Conservation (phyloP, 1,140 invertebrate species). For the Melipona quadrifasciata region DNA sequence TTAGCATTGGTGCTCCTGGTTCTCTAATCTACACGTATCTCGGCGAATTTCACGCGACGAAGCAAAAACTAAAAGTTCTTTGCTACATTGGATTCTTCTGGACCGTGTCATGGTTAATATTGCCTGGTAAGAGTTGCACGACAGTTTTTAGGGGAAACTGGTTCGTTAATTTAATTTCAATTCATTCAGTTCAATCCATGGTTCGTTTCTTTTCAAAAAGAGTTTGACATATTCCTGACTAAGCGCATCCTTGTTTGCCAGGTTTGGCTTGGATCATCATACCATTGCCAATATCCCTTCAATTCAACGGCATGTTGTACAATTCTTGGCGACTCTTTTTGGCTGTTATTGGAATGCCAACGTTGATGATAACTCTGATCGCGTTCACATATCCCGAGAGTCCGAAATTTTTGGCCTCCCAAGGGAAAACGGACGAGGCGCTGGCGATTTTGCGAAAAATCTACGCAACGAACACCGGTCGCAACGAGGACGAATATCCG, state of each 20-base stretch:
- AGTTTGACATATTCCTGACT: too few species aligned
- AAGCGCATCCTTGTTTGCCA: conserved; percentile 67
- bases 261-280: conserved; percentile 85
- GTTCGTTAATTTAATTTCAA: too few species aligned
- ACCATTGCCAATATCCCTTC: conserved; percentile 81
- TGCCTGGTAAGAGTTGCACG: conserved; percentile 80
- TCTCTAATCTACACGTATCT: conserved; percentile 85
- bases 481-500: conserved; percentile 74
- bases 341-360: conserved; percentile 82
- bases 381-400: conserved; percentile 86
- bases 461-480: conserved; percentile 84
- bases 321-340: conserved; percentile 87
- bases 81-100: conserved; percentile 85
- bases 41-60: conserved; percentile 84
- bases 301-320: conserved; percentile 78
- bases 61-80: conserved; percentile 82
- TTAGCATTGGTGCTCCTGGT: conserved; percentile 83
- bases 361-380: conserved; percentile 81
- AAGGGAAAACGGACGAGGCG: conserved; percentile 84
- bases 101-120: conserved; percentile 84
- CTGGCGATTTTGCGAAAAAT: conserved; percentile 84
- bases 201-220: neutral
- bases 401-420: conserved; percentile 88
- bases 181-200: too few species aligned
- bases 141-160: neutral